These are phyloP conservation scores for Camptogramma bilineatum DNA, from an alignment of 2,888 invertebrate genomes.

Conservation along the genomic window DNA sequence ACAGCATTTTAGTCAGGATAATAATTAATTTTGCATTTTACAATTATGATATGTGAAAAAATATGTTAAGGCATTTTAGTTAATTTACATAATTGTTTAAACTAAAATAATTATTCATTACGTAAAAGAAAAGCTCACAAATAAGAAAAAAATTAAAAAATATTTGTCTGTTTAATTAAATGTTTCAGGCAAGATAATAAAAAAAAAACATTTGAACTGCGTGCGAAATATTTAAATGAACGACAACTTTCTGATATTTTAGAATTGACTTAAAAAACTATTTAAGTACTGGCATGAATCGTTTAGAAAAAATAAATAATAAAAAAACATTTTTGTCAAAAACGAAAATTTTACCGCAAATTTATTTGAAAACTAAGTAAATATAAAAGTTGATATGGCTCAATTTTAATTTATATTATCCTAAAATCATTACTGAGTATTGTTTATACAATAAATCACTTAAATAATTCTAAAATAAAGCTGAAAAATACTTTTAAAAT, in stretches of 20 bases:
- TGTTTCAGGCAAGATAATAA: too few relatives aligned
- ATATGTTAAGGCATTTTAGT: not conserved
- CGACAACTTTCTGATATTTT: not conserved
- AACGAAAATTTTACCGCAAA: constrained; percentile 3
- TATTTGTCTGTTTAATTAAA: not conserved
- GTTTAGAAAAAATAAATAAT: constrained; percentile 24
- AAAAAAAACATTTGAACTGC: not conserved
- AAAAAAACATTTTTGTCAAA: not conserved
- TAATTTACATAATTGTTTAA: not conserved
- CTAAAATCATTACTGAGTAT: constrained; percentile 39
- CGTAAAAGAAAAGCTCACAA: not conserved
- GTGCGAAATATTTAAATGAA: not conserved
- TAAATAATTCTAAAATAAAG: constrained; percentile 49
- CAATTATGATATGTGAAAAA: not conserved
- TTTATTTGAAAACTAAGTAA: not conserved
- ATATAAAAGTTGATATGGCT: constrained; percentile 37
- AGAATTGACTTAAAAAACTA: constrained; percentile 53
- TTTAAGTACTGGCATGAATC: constrained; percentile 78
- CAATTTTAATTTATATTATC: constrained; percentile 32
- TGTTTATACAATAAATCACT: constrained; percentile 48
- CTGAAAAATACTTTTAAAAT: constrained; percentile 51
- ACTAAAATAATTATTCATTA: not conserved
- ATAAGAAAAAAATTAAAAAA: not conserved
- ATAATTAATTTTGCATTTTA: not conserved
- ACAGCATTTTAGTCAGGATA: not conserved